Percentiles rank a stretch among this genome's conserved stretches.
Conservation (phyloP, 1,140 invertebrate genomes). For the Sycophaga agraensis region DNA sequence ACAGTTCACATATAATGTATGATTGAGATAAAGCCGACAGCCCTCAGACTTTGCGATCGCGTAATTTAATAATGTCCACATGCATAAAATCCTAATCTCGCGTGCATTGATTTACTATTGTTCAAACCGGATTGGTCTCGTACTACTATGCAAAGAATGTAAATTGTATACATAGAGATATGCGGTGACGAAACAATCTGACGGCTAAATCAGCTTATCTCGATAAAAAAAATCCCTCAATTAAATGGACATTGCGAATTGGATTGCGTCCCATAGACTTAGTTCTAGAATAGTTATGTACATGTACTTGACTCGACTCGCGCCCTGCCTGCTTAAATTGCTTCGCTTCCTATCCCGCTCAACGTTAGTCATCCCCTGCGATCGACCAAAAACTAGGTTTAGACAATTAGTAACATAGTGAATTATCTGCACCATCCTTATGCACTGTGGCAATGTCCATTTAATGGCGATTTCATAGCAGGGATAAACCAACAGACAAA, state of each 20-base stretch:
- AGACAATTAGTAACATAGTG: conserved; percentile 14
- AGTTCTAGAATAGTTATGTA: not conserved
- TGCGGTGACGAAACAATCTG: no score
- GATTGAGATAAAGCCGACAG: no score
- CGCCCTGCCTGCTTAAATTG: conserved; percentile 8
- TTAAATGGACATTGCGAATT: conserved; percentile 55
- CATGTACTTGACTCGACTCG: not conserved
- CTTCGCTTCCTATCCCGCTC: not conserved
- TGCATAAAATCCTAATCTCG: no score
- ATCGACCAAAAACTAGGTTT: not conserved
- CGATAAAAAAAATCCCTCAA: conserved; percentile 39
- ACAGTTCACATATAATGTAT: not conserved
- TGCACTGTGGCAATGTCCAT: conserved; percentile 56
- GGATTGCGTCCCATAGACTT: conserved; percentile 3
- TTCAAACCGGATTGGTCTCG: no score
- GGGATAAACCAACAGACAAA: conserved; percentile 15
- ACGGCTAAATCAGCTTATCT: no score
- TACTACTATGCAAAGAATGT: no score
- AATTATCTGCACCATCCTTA: conserved; percentile 43
- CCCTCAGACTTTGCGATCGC: no score
- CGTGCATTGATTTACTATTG: no score
- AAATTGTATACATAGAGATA: no score
- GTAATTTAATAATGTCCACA: no score
- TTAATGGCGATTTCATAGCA: conserved; percentile 42
- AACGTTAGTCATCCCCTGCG: conserved; percentile 3